These are phyloP conservation scores for Microcebus lehilahytsara DNA, from an alignment of 2,113 vertebrate species.

Conservation along the genomic window DNA sequence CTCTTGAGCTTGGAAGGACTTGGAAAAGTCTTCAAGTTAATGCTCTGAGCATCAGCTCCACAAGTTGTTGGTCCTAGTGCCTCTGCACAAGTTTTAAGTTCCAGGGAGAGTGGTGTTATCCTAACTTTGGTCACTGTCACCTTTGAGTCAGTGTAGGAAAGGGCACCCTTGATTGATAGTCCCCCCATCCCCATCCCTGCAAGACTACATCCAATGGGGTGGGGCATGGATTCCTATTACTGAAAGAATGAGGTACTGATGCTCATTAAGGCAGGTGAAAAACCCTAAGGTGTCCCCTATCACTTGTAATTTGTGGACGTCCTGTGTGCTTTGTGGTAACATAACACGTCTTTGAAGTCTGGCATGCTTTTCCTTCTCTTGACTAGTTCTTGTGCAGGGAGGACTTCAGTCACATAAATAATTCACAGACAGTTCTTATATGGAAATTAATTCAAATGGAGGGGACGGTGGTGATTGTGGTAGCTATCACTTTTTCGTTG, in stretches of 20 bases:
- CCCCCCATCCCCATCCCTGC: rapidly evolving
- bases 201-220: not conserved
- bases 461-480: not conserved
- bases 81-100: not conserved
- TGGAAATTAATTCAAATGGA: slow-evolving; percentile 12
- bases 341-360: not conserved
- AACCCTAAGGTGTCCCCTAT: not conserved
- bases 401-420: slow-evolving; percentile 45
- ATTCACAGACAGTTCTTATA: slow-evolving; percentile 8
- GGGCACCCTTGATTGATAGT: not conserved
- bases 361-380: not conserved
- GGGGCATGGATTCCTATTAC: not conserved
- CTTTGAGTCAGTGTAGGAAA: not conserved
- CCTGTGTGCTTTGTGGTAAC: not conserved
- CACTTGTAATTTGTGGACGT: not conserved
- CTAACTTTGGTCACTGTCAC: not conserved
- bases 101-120: not conserved
- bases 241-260: slow-evolving; percentile 9
- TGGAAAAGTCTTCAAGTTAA: not conserved
- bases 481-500: not conserved
- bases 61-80: not conserved
- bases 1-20: not conserved
- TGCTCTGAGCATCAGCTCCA: not conserved
- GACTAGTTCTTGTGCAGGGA: slow-evolving; percentile 5
- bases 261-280: not conserved